Base-by-base conservation (phyloP, 2,888 invertebrate genomes). In the Pollenia griseotomentosa region DNA sequence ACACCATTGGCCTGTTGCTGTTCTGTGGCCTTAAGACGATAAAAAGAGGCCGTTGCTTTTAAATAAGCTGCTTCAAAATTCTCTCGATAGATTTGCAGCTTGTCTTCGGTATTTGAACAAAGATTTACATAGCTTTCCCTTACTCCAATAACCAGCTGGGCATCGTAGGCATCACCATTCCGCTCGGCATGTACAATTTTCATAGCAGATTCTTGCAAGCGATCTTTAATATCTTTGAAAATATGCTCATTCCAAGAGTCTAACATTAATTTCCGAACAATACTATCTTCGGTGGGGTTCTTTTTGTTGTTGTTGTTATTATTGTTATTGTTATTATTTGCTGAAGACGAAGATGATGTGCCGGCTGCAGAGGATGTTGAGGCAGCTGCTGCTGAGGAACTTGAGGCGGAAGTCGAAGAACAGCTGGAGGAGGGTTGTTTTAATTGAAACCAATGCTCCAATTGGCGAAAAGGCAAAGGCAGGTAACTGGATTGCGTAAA, bases 161-260 rank as follows among this genome's bases (percentile, higher is more conserved):
- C 97, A 94, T 99, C 99, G 94, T 99, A 99, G 5, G 98, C 98
- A 94, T 99, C 99, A 2, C 99, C 99, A 93, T 98, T 99, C 88
- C 99, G 95, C 93, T 99, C 99, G 2, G 98, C 97, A 92, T 98
- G 97, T 10, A 99, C 98, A 88, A 99, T 95, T 94, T 98, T 98
- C 98, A 99, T 99, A 3, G 99, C 99, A 90, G 99, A 98, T 92
- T 97, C 97, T 57, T 98, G 98, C 70, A 98, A 94, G 88, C 98
- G 95, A 92, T 97, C 96, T 93, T 99, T 99, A 89, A 99, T 99
- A 93, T 98, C 97, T 93, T 96, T 96, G 94, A 99, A 99, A 91
- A 99, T 99, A 92, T 97, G 97, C 92, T 97, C 97, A 94, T 99
- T 99, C 99, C 99, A 99, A 85, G 97, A 98, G 93, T 99, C 99